Evolutionary conservation across 2,797 vertebrate species (phyloP), one percentile per base, ranked within the genome.

Genomic region (Cynopterus sphinx): DNA sequence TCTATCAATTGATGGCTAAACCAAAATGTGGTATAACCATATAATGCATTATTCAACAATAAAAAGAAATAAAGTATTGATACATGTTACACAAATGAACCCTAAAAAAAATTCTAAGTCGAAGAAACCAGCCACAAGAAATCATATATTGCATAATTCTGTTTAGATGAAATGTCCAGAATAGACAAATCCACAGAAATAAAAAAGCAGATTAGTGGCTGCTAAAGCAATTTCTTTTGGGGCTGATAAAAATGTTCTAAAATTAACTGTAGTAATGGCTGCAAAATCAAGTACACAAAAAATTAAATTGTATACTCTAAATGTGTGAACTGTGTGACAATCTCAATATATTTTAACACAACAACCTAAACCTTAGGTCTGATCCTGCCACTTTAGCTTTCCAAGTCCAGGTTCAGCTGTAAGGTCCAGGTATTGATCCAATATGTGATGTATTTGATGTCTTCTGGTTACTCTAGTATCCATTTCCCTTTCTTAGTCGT

Each of bases 401-500:
- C 77, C 39, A 75, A 70, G 51, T 81, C 43, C 15, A 24, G 39
- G 33, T 39, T 90, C 39, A 4, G 81, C 46, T 36, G 9, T 74
- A 88, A 61, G 21, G 8, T 88, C 75, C 70, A 36, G 31, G 41
- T 8, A 93, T 9, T 73, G 43, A 93, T 3, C 21, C 7, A 21
- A 16, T 49, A 73, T 28, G 4, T 41, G 84, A 73, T 24, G 3
- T 49, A 88, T 39, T n/a, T 61, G 22, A 8, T 67, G n/a, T 87
- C 24, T 82, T 89, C 63, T 81, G 24, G 70, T 75, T 82, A 81
- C 39, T 9, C 43, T 46, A 57, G 39, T 41, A 92, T 43, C 33
- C 82, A 79, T 21, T 39, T n/a, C 55, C 82, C 49, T 90, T 95
- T 95, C 39, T 71, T 59, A 82, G 31, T 4, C 92, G n/a, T 22